Base-by-base conservation (phyloP, 2,888 invertebrate species). In the Calameuta pallipes region DNA sequence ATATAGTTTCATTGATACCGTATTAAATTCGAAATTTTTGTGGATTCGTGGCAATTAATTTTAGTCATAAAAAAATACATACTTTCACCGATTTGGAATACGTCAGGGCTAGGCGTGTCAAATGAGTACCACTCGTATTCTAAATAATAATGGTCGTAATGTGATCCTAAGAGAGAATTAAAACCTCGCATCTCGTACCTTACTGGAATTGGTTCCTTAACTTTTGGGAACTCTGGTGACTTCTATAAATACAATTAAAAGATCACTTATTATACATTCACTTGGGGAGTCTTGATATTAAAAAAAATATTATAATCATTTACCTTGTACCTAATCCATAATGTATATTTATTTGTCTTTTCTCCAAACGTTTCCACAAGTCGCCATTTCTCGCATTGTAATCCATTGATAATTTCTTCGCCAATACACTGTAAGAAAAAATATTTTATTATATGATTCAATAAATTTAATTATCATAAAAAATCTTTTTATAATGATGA, bases 141-240 rank as follows among this genome's bases (percentile, higher is more conserved):
- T 75, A 99, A 90, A 90, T 96, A 97, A 89, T 99, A 99, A 91
- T 98, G 98, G 91, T 99, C 98, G 89, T 96, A 98, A 91, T 99
- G 98, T 0, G 98, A 98, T 0, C 98, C 98, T n/a, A 99, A 93
- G 1, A 99, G 93, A 0, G 95, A 94, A 91, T 99, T 98, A 91
- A 94, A 98, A 0, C 98, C 99, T 88, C 95, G 95, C 98, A 99
- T 99, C 92, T 98, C 97, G 90, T 98, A 99, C 81, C 94, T 94
- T 79, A 89, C 87, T 41, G 91, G 91, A 80, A 91, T 86, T 34
- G 90, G 82, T 79, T 89, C 89, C 82, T 89, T 90, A 11, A 77
- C 41, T 74, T 75, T 76, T 13, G 87, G 85, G 70, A 80, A 11
- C 30, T 76, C 77, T 4, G 85, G 83, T 6, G 90, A 90, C 86